A percentile compares a stretch with the other conserved stretches of the same genome.
Conservation (phyloP, 2,113 vertebrate species). For the Callospermophilus lateralis region DNA sequence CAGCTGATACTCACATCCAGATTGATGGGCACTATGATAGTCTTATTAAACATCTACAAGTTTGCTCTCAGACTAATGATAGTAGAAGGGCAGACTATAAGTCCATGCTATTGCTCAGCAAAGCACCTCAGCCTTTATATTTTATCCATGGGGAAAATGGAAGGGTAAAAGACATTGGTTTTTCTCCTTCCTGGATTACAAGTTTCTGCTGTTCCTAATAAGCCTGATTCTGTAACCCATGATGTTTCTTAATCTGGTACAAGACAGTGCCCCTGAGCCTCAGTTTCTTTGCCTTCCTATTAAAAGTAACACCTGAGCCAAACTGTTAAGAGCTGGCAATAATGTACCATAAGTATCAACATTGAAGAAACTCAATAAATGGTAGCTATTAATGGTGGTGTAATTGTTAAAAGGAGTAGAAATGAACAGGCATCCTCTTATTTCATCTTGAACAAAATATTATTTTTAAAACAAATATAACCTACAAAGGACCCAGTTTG, state of each 20-base stretch:
- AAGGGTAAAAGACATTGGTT: background rate
- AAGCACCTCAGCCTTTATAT: background rate
- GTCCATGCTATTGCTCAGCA: background rate
- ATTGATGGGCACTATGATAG: accelerated
- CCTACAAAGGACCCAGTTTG: background rate
- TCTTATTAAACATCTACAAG: background rate
- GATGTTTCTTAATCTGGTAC: background rate
- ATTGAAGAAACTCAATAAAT: background rate
- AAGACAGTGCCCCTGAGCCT: background rate
- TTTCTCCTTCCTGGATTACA: background rate
- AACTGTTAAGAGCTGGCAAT: background rate
- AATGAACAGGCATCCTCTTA: background rate
- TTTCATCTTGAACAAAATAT: background rate
- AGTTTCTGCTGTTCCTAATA: background rate
- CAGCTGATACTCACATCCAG: background rate
- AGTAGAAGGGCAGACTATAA: background rate
- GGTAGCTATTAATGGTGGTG: background rate
- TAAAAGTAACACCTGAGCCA: background rate
- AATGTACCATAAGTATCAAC: too few species aligned
- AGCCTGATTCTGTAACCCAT: background rate
- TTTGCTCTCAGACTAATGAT: background rate
- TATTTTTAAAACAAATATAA: background rate
- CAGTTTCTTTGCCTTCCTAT: background rate
- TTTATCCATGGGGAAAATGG: background rate
- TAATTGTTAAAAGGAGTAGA: background rate